These are phyloP conservation scores for Onychostruthus taczanowskii DNA, from an alignment of 2,113 vertebrate species.

Conservation along the genomic window DNA sequence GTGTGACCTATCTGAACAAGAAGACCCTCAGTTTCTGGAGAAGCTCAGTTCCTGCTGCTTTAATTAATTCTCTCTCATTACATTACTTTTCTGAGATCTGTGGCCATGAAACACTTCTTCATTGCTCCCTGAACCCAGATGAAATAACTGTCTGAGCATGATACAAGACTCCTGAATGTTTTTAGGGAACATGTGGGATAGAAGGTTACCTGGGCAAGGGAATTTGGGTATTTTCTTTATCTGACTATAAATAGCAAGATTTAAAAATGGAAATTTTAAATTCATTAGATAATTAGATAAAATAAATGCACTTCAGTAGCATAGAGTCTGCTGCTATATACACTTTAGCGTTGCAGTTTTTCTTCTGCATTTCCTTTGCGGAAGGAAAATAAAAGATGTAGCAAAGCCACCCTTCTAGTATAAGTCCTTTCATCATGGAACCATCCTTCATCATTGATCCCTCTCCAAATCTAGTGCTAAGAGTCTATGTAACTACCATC, in stretches of 20 bases:
- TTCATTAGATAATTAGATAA: background rate
- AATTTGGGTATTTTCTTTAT: background rate
- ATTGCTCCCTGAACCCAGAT: background rate
- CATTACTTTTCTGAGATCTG: background rate
- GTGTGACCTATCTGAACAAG: background rate
- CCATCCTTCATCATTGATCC: background rate
- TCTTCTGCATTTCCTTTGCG: background rate
- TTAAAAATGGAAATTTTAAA: background rate
- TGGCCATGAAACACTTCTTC: background rate
- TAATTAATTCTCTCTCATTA: background rate
- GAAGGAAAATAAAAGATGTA: background rate
- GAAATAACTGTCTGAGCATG: background rate
- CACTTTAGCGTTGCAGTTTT: background rate
- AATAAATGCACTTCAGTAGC: background rate
- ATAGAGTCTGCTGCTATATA: background rate
- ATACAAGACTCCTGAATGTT: background rate
- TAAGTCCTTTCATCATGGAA: background rate
- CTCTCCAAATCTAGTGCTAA: background rate
- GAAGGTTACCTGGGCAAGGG: background rate
- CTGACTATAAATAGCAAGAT: background rate
- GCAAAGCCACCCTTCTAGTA: background rate
- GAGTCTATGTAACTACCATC: background rate
- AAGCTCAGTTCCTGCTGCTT: background rate
- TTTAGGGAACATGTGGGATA: background rate
- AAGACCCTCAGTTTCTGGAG: background rate